These are phyloP conservation scores for Megaceryle torquata DNA, from an alignment of 2,113 vertebrate genomes.

Conservation along the genomic window DNA sequence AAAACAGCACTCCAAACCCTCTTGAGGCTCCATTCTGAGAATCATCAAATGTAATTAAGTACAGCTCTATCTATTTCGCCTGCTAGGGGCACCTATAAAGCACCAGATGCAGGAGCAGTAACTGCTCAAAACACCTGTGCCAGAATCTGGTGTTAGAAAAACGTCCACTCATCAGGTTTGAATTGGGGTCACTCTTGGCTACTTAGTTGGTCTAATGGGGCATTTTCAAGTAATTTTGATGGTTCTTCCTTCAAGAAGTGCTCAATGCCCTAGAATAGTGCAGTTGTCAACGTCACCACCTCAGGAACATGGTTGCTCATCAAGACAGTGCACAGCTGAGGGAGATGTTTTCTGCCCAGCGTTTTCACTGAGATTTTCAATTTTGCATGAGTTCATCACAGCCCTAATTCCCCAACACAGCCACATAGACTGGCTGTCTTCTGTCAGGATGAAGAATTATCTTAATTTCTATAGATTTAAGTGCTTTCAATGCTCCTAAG, in stretches of 20 bases:
- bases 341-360: background rate
- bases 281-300: background rate
- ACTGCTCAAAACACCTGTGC: background rate
- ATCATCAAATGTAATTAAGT: background rate
- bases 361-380: background rate
- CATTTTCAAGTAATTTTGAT: background rate
- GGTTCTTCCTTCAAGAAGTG: background rate
- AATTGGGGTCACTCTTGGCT: background rate
- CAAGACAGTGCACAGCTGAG: background rate
- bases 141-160: background rate
- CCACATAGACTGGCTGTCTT: background rate
- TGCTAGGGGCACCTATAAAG: background rate
- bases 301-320: background rate
- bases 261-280: background rate
- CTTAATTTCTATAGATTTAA: background rate
- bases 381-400: background rate
- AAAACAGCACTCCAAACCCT: background rate
- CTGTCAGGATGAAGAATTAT: background rate
- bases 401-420: background rate
- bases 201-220: background rate
- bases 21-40: background rate
- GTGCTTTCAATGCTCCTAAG: background rate
- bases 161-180: background rate
- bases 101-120: background rate
- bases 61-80: background rate